Conservation (phyloP, 2,797 vertebrate species). For the Thamnophis elegans region DNA sequence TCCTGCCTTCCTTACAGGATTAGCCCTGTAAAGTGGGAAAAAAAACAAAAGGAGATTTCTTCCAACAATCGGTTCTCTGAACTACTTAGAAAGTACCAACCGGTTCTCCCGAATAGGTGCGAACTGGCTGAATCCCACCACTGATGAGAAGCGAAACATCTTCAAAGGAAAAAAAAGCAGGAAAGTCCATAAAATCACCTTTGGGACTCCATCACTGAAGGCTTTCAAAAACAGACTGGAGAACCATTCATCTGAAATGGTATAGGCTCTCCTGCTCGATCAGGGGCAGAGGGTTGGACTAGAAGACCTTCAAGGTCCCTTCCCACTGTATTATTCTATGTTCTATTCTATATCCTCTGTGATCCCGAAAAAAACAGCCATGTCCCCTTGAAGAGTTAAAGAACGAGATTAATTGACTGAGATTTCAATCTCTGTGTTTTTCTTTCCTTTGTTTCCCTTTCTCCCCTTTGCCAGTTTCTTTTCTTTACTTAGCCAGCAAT, state of each 20-base stretch:
- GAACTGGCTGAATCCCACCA: no score
- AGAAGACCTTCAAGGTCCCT: not conserved
- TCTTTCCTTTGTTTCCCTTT: not conserved
- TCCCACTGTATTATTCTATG: not conserved
- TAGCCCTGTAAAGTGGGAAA: no score
- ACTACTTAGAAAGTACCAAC: no score
- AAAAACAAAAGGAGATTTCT: no score
- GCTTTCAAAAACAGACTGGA: not conserved
- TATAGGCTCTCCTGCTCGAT: not conserved
- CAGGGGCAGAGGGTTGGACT: not conserved
- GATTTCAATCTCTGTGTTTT: not conserved
- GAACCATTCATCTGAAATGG: not conserved
- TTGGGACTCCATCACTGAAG: no score
- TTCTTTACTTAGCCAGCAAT: not conserved
- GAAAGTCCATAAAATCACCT: no score
- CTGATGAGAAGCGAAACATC: no score
- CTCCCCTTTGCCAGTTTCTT: not conserved
- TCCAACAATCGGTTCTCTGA: no score
- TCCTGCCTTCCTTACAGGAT: no score
- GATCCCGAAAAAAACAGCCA: not conserved
- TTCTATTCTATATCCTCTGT: not conserved
- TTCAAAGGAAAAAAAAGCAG: no score
- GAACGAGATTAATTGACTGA: not conserved
- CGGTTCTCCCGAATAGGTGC: no score
- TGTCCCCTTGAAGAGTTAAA: not conserved